Evolutionary conservation across 2,113 vertebrate genomes (phyloP), one percentile per base, ranked within the genome.

Genomic region (Silurus meridionalis): DNA sequence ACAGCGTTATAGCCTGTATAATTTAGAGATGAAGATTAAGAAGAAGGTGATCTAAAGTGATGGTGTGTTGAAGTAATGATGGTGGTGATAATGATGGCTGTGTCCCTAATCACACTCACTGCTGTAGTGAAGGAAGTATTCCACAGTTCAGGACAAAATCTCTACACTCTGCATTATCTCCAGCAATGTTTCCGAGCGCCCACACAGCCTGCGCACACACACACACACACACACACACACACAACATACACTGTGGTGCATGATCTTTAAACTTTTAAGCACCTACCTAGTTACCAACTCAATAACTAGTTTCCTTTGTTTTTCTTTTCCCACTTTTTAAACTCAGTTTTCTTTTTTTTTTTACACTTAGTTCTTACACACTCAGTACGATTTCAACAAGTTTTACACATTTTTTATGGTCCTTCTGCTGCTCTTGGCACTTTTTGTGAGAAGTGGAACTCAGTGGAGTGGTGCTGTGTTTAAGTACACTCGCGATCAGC

Each of bases 91-190:
- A 37, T 37, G 37, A 37, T 37, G 37, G 46, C 21, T 19, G 2
- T n/a, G 52, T 86, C 7, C 17, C 3, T 60, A 28, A 28, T 25
- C 37, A 52, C 19, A 97, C 97, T 95, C 94, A 98, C 97, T 97
- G 96, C 90, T 97, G 95, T 82, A 98, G 96, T 55, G 96, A 97
- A 8, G 97, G 95, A 82, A 98, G 94, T 92, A 98, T 98, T 89
- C 94, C 96, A 93, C 96, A 97, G 92, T 95, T 97, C 88, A 98
- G 94, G 86, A 98, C 97, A 71, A 97, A 98, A 92, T 98, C 96
- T 95, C 97, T 96, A 93, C 97, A 98, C 91, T 98, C 97, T 74
- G 97, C 96, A 84, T 97, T 98, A 91, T 98, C 97, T 90, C 97
- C 97, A 80, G 97, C 97, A 87, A 98, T 98, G 90, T 98, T 98